Evolutionary conservation across 2,797 vertebrate species (phyloP).

Genomic region (Chloroceryle amazona): DNA sequence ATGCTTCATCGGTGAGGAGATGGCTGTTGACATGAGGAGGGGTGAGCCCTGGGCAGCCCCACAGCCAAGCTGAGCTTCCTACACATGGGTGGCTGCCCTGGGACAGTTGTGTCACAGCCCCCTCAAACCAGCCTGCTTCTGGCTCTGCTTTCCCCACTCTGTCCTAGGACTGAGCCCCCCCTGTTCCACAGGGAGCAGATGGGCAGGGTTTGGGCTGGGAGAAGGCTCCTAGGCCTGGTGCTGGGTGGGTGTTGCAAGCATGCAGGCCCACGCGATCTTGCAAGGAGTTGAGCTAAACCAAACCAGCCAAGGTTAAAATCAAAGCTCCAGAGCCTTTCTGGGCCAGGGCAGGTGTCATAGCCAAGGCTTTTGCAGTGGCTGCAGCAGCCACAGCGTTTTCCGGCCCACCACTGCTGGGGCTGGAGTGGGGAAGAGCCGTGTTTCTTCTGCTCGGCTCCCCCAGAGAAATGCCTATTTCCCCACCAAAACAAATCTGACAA

Average conservation of each 20-base stretch:
- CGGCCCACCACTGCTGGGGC: not conserved
- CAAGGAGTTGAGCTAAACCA: not conserved
- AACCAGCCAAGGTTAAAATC: not conserved
- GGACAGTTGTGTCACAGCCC: rapidly evolving
- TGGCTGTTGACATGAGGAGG: not conserved
- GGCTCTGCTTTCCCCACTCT: not conserved
- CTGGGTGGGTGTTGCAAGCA: not conserved
- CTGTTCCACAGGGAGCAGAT: not conserved
- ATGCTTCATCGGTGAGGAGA: not conserved
- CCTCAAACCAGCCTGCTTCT: not conserved
- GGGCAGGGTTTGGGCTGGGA: not conserved
- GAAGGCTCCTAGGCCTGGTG: not conserved
- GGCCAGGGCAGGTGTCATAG: not conserved
- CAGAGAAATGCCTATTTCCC: not conserved
- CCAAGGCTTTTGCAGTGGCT: not conserved
- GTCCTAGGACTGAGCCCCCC: not conserved
- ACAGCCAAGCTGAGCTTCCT: not conserved
- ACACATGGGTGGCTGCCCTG: not conserved
- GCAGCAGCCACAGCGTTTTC: not conserved
- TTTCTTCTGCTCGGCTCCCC: not conserved
- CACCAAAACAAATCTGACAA: not conserved
- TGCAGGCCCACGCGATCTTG: rapidly evolving
- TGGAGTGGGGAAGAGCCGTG: not conserved
- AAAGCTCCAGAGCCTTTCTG: not conserved
- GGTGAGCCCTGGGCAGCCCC: not conserved